Percentiles rank a stretch among this genome's conserved stretches.
Evolutionary conservation across 2,797 vertebrate species (phyloP).

Genomic region (Caiman crocodilus): DNA sequence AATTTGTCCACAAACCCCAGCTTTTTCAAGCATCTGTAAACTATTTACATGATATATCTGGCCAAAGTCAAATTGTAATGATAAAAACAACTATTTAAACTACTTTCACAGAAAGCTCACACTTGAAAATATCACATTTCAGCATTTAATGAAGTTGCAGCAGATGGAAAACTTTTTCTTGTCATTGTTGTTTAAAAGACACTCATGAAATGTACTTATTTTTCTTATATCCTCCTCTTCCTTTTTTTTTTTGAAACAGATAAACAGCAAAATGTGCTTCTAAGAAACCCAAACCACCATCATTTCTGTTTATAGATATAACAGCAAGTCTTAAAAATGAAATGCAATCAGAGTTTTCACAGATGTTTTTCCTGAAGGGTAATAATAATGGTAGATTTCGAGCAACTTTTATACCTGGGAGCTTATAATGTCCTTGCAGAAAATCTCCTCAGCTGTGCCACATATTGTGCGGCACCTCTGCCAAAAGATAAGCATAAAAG

Average conservation of each 20-base stretch:
- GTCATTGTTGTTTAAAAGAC: conserved; percentile 17
- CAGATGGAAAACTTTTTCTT: conserved; percentile 40
- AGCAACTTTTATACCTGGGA: conserved; percentile 65
- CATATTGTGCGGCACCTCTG: conserved; percentile 19
- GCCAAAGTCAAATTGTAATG: conserved; percentile 23
- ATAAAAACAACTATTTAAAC: conserved; percentile 47
- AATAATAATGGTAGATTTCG: conserved; percentile 43
- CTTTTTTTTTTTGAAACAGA: background rate
- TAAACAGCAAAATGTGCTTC: conserved; percentile 62
- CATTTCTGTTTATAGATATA: conserved; percentile 47
- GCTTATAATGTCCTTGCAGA: conserved; percentile 61
- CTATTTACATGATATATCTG: conserved; percentile 9
- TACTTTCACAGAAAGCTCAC: conserved; percentile 34
- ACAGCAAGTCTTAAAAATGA: conserved; percentile 43
- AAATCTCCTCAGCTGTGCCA: conserved; percentile 46
- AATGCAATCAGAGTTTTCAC: conserved; percentile 40
- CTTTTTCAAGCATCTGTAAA: conserved; percentile 40
- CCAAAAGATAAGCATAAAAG: conserved; percentile 35
- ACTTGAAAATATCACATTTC: conserved; percentile 53
- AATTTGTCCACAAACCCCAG: background rate
- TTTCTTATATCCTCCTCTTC: background rate
- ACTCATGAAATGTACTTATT: conserved; percentile 51
- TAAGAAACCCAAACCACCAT: conserved; percentile 47
- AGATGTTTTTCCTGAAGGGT: conserved; percentile 72
- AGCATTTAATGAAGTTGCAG: conserved; percentile 42